Evolutionary conservation across 2,888 invertebrate genomes (phyloP).

Genomic region (Lasioglossum zephyrum): DNA sequence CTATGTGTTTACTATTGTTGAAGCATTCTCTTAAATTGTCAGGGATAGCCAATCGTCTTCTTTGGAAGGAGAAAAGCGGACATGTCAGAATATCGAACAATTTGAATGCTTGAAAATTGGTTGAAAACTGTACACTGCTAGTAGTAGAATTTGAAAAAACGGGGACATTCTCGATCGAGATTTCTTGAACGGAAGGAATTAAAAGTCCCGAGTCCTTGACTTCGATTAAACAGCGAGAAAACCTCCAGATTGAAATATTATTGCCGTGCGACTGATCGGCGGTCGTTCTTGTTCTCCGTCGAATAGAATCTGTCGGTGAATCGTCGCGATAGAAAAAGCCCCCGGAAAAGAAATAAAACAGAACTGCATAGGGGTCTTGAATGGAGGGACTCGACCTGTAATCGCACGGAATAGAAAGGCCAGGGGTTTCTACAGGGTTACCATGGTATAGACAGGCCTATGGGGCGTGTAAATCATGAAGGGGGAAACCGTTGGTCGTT

Average conservation of each 20-base stretch:
- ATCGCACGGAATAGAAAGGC: constrained; percentile 32
- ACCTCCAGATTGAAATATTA: constrained; percentile 3
- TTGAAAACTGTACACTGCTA: too few species aligned
- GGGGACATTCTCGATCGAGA: not conserved
- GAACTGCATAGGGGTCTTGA: constrained; percentile 28
- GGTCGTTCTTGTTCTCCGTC: not conserved
- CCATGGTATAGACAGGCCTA: not conserved
- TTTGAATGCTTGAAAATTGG: too few species aligned
- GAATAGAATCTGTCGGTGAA: constrained; percentile 31
- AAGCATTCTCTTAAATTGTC: too few species aligned
- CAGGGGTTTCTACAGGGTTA: constrained; percentile 3
- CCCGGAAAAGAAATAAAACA: not conserved
- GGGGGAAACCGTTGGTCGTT: constrained; percentile 62
- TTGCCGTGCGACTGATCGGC: constrained; percentile 21
- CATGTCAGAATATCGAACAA: too few species aligned
- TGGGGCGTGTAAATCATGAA: constrained; percentile 58
- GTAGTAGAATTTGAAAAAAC: not conserved
- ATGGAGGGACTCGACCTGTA: constrained; percentile 28
- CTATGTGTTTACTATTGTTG: too few species aligned
- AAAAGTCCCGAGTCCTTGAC: not conserved
- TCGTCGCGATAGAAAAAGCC: constrained; percentile 41
- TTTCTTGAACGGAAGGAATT: not conserved
- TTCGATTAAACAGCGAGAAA: not conserved
- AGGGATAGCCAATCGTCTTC: too few species aligned
- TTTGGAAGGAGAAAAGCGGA: too few species aligned